A percentile compares a stretch with the other conserved stretches of the same genome.
Conservation (phyloP, 2,888 invertebrate species). For the Operophtera brumata region DNA sequence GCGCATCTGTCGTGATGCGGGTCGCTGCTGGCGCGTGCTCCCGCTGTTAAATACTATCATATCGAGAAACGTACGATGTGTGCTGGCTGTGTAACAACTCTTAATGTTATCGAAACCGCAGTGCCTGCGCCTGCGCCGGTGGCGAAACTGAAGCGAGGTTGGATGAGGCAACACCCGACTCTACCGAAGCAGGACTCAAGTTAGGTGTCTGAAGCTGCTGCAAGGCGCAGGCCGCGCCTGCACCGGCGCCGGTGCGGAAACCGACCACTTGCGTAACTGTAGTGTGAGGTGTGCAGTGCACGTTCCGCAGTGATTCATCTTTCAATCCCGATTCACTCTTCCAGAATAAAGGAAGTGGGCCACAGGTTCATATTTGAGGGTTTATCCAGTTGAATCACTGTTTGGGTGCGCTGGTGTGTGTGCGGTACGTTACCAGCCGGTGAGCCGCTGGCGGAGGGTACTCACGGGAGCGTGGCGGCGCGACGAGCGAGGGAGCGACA, state of each 20-base stretch:
- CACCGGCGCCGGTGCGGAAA: slow-evolving; percentile 2
- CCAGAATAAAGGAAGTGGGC: neutral
- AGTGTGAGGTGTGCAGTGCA: neutral
- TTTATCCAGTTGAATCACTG: slow-evolving; percentile 1
- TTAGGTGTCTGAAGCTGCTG: neutral
- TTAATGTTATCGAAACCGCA: slow-evolving; percentile 57
- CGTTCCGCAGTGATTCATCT: slow-evolving; percentile 6
- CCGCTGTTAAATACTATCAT: slow-evolving; percentile 5
- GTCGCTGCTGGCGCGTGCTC: slow-evolving; percentile 1
- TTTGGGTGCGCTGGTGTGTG: slow-evolving; percentile 31
- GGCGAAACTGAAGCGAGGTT: slow-evolving; percentile 46
- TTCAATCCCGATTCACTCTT: neutral
- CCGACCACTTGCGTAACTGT: neutral
- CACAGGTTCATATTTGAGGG: neutral
- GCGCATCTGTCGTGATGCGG: neutral
- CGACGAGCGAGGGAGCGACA: slow-evolving; percentile 51
- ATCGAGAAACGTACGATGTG: slow-evolving; percentile 13
- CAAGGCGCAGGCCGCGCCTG: neutral
- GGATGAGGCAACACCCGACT: slow-evolving; percentile 37
- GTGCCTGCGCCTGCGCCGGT: slow-evolving; percentile 46
- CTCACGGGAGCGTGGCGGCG: slow-evolving; percentile 46
- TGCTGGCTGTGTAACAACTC: slow-evolving; percentile 25
- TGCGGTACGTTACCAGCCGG: slow-evolving; percentile 60
- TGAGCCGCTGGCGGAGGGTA: slow-evolving; percentile 25
- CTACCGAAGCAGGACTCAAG: slow-evolving; percentile 36